These are phyloP conservation scores for Cerceris ruficornis DNA, from an alignment of 2,888 invertebrate genomes.

Conservation along the genomic window DNA sequence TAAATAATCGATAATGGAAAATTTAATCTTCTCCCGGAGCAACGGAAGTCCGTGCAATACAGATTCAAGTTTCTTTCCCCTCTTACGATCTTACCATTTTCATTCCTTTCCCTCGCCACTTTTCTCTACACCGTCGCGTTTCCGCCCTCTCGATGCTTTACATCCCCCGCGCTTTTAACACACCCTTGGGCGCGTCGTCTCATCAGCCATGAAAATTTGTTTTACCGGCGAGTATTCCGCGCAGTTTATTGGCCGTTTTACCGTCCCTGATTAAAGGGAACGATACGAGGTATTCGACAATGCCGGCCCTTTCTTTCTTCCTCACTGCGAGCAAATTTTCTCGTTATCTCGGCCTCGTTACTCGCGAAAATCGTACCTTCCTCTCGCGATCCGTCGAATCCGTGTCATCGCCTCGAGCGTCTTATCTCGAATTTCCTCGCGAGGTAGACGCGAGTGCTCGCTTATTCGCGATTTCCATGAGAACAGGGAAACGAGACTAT, in stretches of 20 bases:
- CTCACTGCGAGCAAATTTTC: neutral
- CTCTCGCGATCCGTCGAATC: constrained; percentile 21
- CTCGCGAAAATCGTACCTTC: neutral
- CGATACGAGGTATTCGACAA: constrained; percentile 20
- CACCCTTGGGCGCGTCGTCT: constrained; percentile 37
- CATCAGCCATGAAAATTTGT: constrained; percentile 49
- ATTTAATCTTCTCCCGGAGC: too few species aligned
- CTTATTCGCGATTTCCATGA: neutral
- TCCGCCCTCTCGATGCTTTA: constrained; percentile 6
- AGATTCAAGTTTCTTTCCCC: too few species aligned
- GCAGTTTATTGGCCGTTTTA: constrained; percentile 51
- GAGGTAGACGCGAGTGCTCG: neutral
- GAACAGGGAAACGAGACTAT: neutral
- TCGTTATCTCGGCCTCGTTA: constrained; percentile 8
- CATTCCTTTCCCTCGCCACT: too few species aligned
- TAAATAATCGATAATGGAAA: too few species aligned
- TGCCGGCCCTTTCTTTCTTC: neutral
- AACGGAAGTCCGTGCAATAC: too few species aligned
- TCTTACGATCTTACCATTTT: too few species aligned
- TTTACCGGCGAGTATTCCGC: constrained; percentile 19
- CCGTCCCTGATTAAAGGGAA: constrained; percentile 48
- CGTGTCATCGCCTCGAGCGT: constrained; percentile 18
- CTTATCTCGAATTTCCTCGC: constrained; percentile 16
- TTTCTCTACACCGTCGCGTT: too few species aligned
- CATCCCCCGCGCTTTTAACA: constrained; percentile 34